Percentiles rank a stretch among this genome's conserved stretches.
Evolutionary conservation across 2,888 invertebrate species (phyloP).

Genomic region (Drosophila pseudotalamancana): DNA sequence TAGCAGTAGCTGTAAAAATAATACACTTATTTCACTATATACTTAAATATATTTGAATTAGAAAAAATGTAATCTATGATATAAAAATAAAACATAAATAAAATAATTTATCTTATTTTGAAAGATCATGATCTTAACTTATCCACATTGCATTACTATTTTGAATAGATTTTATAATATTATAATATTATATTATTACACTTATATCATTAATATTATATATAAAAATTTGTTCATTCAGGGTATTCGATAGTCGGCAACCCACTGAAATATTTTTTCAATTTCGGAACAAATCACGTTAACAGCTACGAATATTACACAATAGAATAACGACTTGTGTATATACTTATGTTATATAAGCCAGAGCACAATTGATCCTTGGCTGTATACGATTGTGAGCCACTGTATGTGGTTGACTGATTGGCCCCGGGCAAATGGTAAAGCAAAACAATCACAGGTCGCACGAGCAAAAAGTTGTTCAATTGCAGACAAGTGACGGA

Average conservation of each 20-base stretch:
- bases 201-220: too few relatives aligned
- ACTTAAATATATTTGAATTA: too few relatives aligned
- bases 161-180: neutral
- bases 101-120: too few relatives aligned
- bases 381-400: slow-evolving; percentile 7
- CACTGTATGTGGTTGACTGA: slow-evolving; percentile 1
- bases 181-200: neutral
- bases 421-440: slow-evolving; percentile 10
- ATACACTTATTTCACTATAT: too few relatives aligned
- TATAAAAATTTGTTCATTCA: neutral
- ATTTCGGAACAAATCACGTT: slow-evolving; percentile 21
- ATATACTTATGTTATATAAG: slow-evolving; percentile 21
- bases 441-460: slow-evolving; percentile 42
- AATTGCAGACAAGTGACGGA: slow-evolving; percentile 25
- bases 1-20: too few relatives aligned
- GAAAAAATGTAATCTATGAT: too few relatives aligned
- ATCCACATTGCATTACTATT: too few relatives aligned
- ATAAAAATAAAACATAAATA: too few relatives aligned
- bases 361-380: slow-evolving; percentile 17
- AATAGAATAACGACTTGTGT: slow-evolving; percentile 35
- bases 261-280: neutral
- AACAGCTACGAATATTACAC: slow-evolving; percentile 27
- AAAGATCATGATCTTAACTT: too few relatives aligned
- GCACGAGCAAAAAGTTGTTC: slow-evolving; percentile 32
- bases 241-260: neutral